Conservation (phyloP, 1,140 invertebrate genomes). For the Drosophila kepulauana region DNA sequence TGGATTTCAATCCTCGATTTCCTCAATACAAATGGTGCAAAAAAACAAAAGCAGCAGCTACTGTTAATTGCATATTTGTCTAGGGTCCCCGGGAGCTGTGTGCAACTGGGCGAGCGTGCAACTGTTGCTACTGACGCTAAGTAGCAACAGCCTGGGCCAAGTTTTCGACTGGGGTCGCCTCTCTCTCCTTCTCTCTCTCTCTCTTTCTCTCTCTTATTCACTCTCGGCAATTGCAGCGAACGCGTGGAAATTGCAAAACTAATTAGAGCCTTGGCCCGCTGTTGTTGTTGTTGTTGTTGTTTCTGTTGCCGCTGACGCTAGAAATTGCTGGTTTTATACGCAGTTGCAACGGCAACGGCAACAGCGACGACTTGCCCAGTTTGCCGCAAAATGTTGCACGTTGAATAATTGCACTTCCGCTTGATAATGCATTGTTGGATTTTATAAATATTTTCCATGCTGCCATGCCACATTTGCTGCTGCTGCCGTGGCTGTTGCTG, state of each 20-base stretch:
- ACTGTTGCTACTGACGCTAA: conserved; percentile 63
- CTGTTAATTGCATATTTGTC: conserved; percentile 82
- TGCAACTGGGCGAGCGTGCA: conserved; percentile 39
- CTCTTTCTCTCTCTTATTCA: not conserved
- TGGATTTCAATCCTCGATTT: conserved; percentile 70
- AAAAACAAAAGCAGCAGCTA: conserved; percentile 45
- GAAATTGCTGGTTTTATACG: conserved; percentile 79
- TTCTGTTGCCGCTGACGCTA: conserved; percentile 56
- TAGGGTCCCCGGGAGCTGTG: conserved; percentile 52
- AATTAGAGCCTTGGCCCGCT: conserved; percentile 79
- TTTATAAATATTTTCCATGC: conserved; percentile 82
- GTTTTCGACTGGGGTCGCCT: conserved; percentile 2
- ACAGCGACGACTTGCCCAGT: conserved; percentile 47
- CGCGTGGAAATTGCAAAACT: conserved; percentile 82
- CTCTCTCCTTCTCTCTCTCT: not conserved
- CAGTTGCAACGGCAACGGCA: conserved; percentile 42
- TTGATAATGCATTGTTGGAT: conserved; percentile 83
- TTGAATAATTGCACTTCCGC: conserved; percentile 84
- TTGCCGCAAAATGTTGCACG: conserved; percentile 81
- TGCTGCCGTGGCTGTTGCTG: conserved; percentile 7
- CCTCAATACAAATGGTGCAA: conserved; percentile 61
- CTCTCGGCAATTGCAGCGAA: conserved; percentile 53
- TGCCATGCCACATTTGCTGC: conserved; percentile 33
- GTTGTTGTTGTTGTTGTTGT: conserved; percentile 45
- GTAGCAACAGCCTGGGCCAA: conserved; percentile 66